Conservation (phyloP, 2,888 invertebrate species). For the Pristionchus entomophagus region DNA sequence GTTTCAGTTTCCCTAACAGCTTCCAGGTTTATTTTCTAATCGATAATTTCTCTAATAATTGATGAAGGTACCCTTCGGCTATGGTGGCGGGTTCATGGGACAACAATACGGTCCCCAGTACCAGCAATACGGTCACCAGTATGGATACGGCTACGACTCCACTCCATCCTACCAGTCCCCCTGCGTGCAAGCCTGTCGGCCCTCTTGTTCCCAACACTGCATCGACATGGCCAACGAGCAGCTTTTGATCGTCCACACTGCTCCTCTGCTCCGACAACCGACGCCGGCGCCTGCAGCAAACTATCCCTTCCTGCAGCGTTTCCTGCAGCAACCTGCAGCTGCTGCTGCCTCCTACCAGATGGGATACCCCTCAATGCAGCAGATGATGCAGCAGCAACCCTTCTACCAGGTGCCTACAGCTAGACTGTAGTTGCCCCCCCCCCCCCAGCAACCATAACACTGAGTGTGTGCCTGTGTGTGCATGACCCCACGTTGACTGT, state of each 20-base stretch:
- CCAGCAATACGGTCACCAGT: not conserved
- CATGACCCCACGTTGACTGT: not conserved
- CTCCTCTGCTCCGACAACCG: constrained; percentile 15
- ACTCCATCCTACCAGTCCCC: not conserved
- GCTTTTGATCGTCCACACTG: constrained; percentile 60
- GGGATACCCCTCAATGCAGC: not conserved
- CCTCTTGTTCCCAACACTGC: constrained; percentile 76
- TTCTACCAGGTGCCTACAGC: constrained; percentile 36
- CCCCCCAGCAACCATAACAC: not conserved
- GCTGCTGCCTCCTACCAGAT: not conserved
- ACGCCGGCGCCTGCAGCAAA: not conserved
- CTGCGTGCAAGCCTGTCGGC: constrained; percentile 52
- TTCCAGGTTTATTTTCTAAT: not conserved
- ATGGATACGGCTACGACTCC: not conserved
- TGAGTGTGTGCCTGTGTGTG: not conserved
- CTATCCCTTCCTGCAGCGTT: constrained; percentile 15
- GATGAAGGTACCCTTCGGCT: not conserved
- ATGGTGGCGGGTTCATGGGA: not conserved
- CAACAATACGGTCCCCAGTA: not conserved
- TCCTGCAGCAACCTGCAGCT: not conserved
- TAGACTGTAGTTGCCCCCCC: not conserved
- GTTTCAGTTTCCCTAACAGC: not conserved
- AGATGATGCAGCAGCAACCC: not conserved
- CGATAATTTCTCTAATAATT: not conserved
- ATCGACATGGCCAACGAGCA: constrained; percentile 76